Base-by-base conservation (phyloP, 2,888 invertebrate species). In the Eurois occulta region DNA sequence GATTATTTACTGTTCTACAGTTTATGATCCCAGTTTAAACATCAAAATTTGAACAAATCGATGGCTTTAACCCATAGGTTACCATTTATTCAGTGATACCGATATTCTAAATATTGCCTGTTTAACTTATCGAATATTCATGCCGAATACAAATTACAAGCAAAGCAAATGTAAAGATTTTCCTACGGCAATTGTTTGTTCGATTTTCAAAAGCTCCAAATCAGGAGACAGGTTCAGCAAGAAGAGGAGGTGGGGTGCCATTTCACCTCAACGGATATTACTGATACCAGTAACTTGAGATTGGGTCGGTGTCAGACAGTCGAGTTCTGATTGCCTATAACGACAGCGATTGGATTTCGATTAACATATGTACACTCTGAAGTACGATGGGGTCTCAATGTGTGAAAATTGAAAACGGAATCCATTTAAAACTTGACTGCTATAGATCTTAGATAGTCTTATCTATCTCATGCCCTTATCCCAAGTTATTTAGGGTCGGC, bases 271-370 rank as follows among this genome's bases (percentile, higher is more conserved):
- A 28, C 78, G 66, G 55, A 83, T 83, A 71, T 80, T 62, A 67
- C 35, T 11, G 35, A 35, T 58, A 38, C 38, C 77, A 66, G 58
- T 71, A 80, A 35, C 48, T 18, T 58, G 24, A 67, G 52, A 77
- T 83, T 67, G 67, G 66, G 70, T 77, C 70, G 64, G 66, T 80
- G 66, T 66, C 60, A 71, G 46, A 66, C 66, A 77, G 60, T 78
- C 70, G 38, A 67, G 28, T 35, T 71, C 32, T 67, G 70, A 81
- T 81, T 78, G 78, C 66, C 32, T 13, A 24, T 65, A 52, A n/a
- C 48, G 41, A 58, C 71, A 48, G 78, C 60, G 77, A 70, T 80
- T 67, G 70, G 60, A 55, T 64, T 68, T 80, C 67, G 62, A 80
- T 80, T 64, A 82, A 80, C 64, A 75, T 76, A n/a, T n/a, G n/a